Evolutionary conservation across 2,113 vertebrate genomes (phyloP), one percentile per base, ranked within the genome.

Genomic region (Nerophis lumbriciformis): DNA sequence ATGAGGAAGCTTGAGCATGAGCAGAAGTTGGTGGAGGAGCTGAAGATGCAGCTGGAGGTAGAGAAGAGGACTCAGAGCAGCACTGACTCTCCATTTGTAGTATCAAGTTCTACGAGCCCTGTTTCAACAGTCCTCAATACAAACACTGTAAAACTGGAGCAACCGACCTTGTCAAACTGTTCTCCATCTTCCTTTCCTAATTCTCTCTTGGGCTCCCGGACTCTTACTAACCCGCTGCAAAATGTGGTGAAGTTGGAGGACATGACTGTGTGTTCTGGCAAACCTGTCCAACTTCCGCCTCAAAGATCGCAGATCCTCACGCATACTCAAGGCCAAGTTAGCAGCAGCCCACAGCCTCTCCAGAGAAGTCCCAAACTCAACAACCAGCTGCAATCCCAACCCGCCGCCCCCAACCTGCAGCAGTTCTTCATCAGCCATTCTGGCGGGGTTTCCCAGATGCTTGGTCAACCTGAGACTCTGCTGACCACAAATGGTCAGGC

Each of bases 21-120:
- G 81, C 97, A 99, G 83, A 92, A 91, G 78, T 87, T 98, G 14
- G 95, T 99, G 77, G 97, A 99, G 77, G 93, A 92, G 58, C 85
- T 99, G 60, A 98, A 98, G 83, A 96, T 96, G 93, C 97, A 99
- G 73, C 92, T 99, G 13, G 92, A 98, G 80, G 94, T 94, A 64
- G 96, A 98, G 67, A 99, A 99, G 63, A 91, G 93, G 65, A 88
- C 91, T 19, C 90, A 92, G 65, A 86, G 87, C 35, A 87, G 85
- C 81, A 0, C 59, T 6, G 73, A 73, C 37, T 67, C 64, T 28
- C 4, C 13, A 9, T 56, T 74, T 11, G 1, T 69, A 5, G 35
- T 44, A 15, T 54, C 35, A n/a, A 64, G 65, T 1, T 7, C 68
- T 4, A 10, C 58, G 16, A 77, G 36, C 45, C 6, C 72, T 12